phyloP scores from a whole-genome alignment of 2,113 vertebrate species.

The Amazona guildingii region DNA sequence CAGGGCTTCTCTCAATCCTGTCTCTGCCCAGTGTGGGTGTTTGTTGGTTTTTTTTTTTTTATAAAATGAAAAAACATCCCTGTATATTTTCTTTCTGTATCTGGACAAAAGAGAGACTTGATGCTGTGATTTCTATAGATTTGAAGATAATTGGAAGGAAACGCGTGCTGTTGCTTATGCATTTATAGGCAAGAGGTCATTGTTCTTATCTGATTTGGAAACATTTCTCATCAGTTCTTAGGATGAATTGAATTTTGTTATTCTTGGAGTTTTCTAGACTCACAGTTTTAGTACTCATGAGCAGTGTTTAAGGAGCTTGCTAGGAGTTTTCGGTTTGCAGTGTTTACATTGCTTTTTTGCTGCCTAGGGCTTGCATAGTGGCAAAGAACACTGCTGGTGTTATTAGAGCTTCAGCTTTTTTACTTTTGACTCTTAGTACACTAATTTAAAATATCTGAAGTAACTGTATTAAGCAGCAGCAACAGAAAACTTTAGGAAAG shows the following conservation, averaged over 20 bases:
- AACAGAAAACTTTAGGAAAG: background rate
- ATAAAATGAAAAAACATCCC: background rate
- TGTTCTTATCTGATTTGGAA: background rate
- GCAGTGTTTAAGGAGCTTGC: background rate
- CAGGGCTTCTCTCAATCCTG: background rate
- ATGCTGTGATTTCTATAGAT: background rate
- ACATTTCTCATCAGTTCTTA: background rate
- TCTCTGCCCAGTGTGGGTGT: background rate
- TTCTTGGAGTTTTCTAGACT: background rate
- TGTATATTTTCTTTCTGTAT: background rate
- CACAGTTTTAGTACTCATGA: background rate
- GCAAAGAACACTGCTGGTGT: background rate
- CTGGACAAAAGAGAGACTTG: background rate
- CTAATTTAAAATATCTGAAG: background rate
- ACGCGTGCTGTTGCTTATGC: background rate
- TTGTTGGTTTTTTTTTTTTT: background rate
- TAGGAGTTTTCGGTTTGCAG: background rate
- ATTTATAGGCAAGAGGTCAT: background rate
- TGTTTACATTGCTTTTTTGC: background rate
- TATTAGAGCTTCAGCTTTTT: background rate
- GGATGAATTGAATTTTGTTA: background rate
- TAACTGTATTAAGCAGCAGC: background rate
- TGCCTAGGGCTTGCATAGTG: background rate
- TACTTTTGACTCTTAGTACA: background rate
- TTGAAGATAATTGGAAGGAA: background rate